Evolutionary conservation across 2,888 invertebrate species (phyloP).

Genomic region (Apamea crenata): DNA sequence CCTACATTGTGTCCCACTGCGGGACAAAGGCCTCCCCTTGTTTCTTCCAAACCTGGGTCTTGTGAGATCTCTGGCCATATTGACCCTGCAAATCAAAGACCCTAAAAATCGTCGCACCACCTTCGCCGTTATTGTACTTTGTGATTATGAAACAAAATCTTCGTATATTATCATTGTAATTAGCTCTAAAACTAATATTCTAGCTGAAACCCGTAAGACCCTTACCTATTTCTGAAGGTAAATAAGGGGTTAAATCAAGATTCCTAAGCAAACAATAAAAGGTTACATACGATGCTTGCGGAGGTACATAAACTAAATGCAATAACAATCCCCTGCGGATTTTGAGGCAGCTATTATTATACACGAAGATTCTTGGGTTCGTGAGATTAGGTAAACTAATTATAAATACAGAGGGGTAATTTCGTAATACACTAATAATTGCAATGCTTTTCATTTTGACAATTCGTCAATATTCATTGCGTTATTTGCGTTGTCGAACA

Average conservation of each 20-base stretch:
- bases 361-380: slow-evolving; percentile 14
- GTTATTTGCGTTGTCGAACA: too few relatives aligned
- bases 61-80: too few relatives aligned
- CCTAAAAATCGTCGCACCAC: too few relatives aligned
- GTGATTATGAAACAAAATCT: slow-evolving; percentile 16
- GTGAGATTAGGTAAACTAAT: background rate
- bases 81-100: too few relatives aligned
- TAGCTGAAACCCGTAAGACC: slow-evolving; percentile 11
- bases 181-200: slow-evolving; percentile 30
- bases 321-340: slow-evolving; percentile 48
- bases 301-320: slow-evolving; percentile 39
- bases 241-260: slow-evolving; percentile 46
- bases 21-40: too few relatives aligned
- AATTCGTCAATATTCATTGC: background rate
- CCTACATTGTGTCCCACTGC: too few relatives aligned
- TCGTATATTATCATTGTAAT: slow-evolving; percentile 1
- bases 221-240: slow-evolving; percentile 41
- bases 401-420: background rate
- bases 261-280: slow-evolving; percentile 50
- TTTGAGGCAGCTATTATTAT: slow-evolving; percentile 30
- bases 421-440: background rate
- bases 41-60: too few relatives aligned
- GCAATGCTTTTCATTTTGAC: background rate
- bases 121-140: background rate
- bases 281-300: slow-evolving; percentile 25